Base-by-base conservation (phyloP, 2,113 vertebrate species). In the Phoxinus phoxinus region DNA sequence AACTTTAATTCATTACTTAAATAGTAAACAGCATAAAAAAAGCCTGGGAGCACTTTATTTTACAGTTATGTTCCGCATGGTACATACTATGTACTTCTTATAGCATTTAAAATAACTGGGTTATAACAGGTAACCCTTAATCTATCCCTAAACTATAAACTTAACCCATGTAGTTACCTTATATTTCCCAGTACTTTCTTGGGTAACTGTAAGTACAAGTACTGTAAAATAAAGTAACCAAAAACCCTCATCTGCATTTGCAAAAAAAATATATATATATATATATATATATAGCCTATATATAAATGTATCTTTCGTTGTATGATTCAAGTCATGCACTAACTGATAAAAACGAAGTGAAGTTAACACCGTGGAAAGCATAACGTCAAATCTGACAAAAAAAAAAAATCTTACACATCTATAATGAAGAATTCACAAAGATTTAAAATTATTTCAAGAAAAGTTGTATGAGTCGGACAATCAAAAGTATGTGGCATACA, bases 281-380 rank as follows among this genome's bases (percentile, higher is more conserved):
- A n/a, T n/a, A n/a, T n/a, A n/a, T n/a, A n/a, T n/a, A n/a, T n/a
- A n/a, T n/a, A n/a, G n/a, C n/a, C n/a, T n/a, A n/a, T n/a, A n/a
- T n/a, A n/a, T n/a, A 53, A 32, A 79, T 32, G 19, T 23, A 67
- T 67, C 21, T 10, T 71, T 10, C 67, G 3, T 12, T 71, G 9
- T 21, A 63, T 63, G 32, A 27, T 59, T 25, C 6, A 11, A 63
- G 11, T 63, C n/a, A 65, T 27, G 35, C 58, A 61, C 23, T 13
- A 58, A 46, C 59, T 46, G 32, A 81, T 51, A 23, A 69, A 79
- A 79, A 77, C 25, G 30, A 77, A 56, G 17, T 19, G 6, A 53
- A 13, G 9, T 12, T 25, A 19, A 48, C 5, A 41, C 7, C 15
- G 65, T 15, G 32, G 19, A 17, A 56, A 19, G 21, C 19, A 32